Conservation (phyloP, 2,888 invertebrate species). For the Lycophotia porphyrea region DNA sequence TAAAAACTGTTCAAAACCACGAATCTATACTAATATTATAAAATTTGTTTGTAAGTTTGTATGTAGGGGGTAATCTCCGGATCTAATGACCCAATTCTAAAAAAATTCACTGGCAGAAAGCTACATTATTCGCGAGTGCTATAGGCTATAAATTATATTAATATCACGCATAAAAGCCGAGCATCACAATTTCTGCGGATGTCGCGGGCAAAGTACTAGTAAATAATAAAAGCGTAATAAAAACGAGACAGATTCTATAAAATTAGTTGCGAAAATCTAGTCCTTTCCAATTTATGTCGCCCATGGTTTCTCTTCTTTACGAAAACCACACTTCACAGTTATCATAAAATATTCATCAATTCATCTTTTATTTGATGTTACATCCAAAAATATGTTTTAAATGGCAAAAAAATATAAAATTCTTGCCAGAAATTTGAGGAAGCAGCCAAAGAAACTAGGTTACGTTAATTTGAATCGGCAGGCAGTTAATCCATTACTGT, state of each 20-base stretch:
- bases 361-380: constrained; percentile 3
- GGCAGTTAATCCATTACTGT: constrained; percentile 42
- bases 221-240: background rate
- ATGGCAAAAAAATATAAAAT: background rate
- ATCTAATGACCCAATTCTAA: no score
- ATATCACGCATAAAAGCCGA: no score
- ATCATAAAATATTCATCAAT: background rate
- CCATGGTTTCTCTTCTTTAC: background rate
- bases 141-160: no score
- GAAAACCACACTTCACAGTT: constrained; percentile 1
- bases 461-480: constrained; percentile 33
- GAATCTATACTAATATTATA: no score
- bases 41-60: no score
- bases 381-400: background rate
- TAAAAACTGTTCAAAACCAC: background rate
- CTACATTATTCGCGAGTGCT: no score
- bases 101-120: no score
- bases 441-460: constrained; percentile 37
- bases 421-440: constrained; percentile 40
- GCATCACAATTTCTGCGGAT: no score
- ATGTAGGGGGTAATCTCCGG: no score
- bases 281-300: background rate
- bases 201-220: no score
- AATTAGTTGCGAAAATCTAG: background rate
- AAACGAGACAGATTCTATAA: background rate